phyloP scores from a whole-genome alignment of 2,797 vertebrate species.

The Silurus aristotelis region DNA sequence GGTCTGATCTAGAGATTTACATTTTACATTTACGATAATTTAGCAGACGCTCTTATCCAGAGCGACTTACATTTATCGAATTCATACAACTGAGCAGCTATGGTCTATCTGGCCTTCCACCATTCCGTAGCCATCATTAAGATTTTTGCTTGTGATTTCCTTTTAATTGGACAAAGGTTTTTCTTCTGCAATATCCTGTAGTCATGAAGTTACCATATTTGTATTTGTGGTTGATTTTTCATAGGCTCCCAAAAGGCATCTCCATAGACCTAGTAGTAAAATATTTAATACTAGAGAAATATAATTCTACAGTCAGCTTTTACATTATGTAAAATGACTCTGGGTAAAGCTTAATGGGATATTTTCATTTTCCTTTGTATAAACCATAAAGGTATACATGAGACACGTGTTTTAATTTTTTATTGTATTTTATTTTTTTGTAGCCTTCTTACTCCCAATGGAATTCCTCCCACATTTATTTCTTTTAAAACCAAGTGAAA shows the following conservation, averaged over 20 bases:
- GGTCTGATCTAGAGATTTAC: not conserved
- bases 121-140: not conserved
- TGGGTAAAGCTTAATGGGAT: not conserved
- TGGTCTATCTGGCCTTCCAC: too few species aligned
- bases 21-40: too few species aligned
- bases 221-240: constrained; percentile 36
- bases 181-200: not conserved
- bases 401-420: too few species aligned
- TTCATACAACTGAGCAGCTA: too few species aligned
- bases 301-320: not conserved
- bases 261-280: not conserved
- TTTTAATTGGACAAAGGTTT: not conserved
- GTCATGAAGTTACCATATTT: not conserved
- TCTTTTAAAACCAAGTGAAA: not conserved
- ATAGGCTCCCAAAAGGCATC: constrained; percentile 14
- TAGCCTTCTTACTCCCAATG: not conserved
- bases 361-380: constrained; percentile 24
- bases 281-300: not conserved
- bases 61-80: too few species aligned
- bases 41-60: too few species aligned
- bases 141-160: not conserved
- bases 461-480: not conserved
- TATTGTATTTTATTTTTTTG: not conserved
- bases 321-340: not conserved
- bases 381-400: not conserved